phyloP scores from a whole-genome alignment of 1,140 invertebrate species.

The Oryctes rhinoceros region DNA sequence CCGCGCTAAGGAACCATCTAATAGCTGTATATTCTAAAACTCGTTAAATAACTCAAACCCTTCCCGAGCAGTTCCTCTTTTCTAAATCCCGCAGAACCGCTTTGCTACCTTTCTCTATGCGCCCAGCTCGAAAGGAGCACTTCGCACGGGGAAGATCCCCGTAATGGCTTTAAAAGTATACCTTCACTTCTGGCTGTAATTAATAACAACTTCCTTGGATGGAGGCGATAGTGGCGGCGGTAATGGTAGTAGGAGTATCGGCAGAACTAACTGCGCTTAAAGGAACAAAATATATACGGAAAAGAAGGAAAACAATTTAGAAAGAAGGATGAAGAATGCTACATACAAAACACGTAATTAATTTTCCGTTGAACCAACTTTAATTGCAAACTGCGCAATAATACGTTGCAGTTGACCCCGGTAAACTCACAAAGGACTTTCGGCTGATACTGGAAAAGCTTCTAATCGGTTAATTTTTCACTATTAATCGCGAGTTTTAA shows the following conservation, averaged over 20 bases:
- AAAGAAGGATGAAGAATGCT: no score
- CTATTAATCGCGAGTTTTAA: no score
- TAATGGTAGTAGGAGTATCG: not conserved
- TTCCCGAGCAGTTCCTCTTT: not conserved
- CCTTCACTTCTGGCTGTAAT: not conserved
- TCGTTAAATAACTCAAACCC: constrained; percentile 4
- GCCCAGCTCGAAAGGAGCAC: not conserved
- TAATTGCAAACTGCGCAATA: no score
- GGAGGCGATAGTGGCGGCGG: no score
- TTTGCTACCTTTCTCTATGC: not conserved
- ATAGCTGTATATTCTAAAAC: constrained; percentile 11
- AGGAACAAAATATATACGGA: no score
- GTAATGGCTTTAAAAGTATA: constrained; percentile 1
- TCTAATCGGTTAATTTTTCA: no score
- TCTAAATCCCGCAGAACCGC: not conserved
- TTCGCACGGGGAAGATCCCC: not conserved
- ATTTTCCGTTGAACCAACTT: no score
- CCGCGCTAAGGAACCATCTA: not conserved
- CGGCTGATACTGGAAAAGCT: no score
- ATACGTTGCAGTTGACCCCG: no score
- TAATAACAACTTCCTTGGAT: not conserved
- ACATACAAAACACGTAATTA: no score
- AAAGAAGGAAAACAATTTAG: no score
- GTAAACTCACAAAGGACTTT: no score
- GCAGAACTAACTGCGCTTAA: not conserved